phyloP scores from a whole-genome alignment of 2,888 invertebrate species.

The Thymelicus lineola region DNA sequence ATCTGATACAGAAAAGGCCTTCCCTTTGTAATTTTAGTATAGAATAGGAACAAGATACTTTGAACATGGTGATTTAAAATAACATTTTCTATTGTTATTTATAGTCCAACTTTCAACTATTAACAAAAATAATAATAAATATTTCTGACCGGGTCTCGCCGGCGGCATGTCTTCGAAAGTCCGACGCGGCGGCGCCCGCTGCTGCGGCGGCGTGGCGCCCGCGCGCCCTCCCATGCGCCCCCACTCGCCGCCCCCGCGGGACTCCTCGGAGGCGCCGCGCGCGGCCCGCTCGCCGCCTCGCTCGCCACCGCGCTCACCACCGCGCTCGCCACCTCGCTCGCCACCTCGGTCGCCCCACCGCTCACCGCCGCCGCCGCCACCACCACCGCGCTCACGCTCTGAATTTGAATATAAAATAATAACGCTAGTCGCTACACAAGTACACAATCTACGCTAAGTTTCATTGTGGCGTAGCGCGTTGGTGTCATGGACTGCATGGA shows the following conservation, averaged over 20 bases:
- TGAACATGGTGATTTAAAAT: no score
- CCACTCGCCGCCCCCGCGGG: constrained; percentile 69
- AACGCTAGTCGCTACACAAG: no score
- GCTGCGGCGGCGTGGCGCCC: constrained; percentile 69
- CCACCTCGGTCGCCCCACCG: constrained; percentile 62
- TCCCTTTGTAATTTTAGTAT: no score
- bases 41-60: no score
- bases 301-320: constrained; percentile 71
- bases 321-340: constrained; percentile 70
- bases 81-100: no score
- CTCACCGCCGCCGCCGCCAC: constrained; percentile 65
- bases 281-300: constrained; percentile 67
- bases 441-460: no score
- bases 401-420: neutral
- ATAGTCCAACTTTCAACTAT: no score
- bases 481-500: no score
- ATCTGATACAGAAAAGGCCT: no score
- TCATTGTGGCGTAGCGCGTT: no score
- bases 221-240: constrained; percentile 52
- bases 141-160: constrained; percentile 63
- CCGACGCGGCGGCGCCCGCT: constrained; percentile 59
- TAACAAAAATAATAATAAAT: neutral
- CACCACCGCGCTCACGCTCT: constrained; percentile 53
- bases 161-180: constrained; percentile 77
- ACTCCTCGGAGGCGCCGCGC: constrained; percentile 63